Evolutionary conservation across 2,888 invertebrate species (phyloP).

Genomic region (Cryptus armator): DNA sequence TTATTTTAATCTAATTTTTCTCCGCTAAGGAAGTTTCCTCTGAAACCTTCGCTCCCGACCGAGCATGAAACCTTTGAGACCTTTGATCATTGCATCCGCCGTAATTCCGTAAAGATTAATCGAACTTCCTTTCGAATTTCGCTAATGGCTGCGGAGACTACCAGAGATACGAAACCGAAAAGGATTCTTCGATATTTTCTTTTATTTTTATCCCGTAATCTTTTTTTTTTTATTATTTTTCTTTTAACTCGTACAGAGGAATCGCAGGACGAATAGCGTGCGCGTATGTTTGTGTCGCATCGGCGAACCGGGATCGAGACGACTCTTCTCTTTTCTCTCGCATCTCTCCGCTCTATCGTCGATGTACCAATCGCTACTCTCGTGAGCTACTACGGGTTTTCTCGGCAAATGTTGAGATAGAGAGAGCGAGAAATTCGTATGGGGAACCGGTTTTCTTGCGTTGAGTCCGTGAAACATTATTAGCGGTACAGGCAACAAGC

Average conservation of each 20-base stretch:
- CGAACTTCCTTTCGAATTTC: constrained; percentile 45
- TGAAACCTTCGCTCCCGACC: not conserved
- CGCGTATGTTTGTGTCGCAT: constrained; percentile 2
- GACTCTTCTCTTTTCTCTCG: not conserved
- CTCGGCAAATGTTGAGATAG: constrained; percentile 25
- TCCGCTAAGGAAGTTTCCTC: not conserved
- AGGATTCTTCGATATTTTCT: constrained; percentile 38
- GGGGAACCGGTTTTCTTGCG: constrained; percentile 61
- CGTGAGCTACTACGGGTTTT: not conserved
- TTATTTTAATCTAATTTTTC: constrained; percentile 25
- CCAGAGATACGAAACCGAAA: constrained; percentile 24
- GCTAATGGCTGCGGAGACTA: constrained; percentile 49
- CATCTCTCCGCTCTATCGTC: constrained; percentile 22
- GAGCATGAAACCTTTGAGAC: constrained; percentile 6
- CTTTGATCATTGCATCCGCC: constrained; percentile 29
- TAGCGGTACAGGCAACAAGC: constrained; percentile 55
- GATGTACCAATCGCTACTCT: not conserved
- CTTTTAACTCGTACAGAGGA: not conserved
- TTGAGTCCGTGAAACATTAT: constrained; percentile 51
- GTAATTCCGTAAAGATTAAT: constrained; percentile 52
- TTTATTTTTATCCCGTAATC: not conserved
- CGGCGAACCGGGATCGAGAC: constrained; percentile 38
- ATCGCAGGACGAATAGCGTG: constrained; percentile 2
- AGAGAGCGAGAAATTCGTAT: constrained; percentile 42
- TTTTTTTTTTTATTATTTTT: constrained; percentile 5